Evolutionary conservation across 53 echinoderm and acorn worm species (phyloP).

Genomic region (Zoroaster sp.): DNA sequence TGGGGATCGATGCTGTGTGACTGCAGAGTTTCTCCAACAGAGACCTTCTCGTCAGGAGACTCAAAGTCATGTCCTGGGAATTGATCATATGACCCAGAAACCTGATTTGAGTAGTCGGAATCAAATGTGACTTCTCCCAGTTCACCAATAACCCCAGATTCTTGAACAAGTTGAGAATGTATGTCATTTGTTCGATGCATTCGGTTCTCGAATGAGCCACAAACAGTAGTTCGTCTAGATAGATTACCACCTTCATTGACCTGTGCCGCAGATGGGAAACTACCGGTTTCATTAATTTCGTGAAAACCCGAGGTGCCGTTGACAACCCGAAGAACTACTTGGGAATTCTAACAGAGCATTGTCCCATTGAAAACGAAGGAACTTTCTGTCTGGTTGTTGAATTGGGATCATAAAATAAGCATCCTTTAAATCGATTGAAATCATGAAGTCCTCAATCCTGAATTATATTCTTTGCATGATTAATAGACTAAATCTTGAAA

Average conservation of each 20-base stretch:
- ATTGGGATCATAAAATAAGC: constrained; percentile 34
- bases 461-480: constrained; percentile 1
- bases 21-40: constrained; percentile 11
- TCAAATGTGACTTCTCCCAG: constrained; percentile 49
- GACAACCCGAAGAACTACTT: constrained; percentile 34
- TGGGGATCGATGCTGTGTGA: background rate
- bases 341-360: constrained; percentile 26
- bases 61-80: constrained; percentile 27
- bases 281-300: constrained; percentile 57
- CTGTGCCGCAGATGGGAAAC: background rate
- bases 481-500: constrained; percentile 62
- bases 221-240: constrained; percentile 39
- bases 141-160: constrained; percentile 46
- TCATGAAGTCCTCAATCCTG: background rate
- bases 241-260: constrained; percentile 9
- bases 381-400: background rate
- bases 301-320: constrained; percentile 42
- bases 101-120: background rate
- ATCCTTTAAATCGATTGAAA: constrained; percentile 19
- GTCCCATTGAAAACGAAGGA: constrained; percentile 44
- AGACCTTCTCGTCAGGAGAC: constrained; percentile 37
- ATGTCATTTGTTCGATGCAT: background rate
- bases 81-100: constrained; percentile 50
- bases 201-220: background rate
- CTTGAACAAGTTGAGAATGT: constrained; percentile 27